phyloP scores from a whole-genome alignment of 1,140 invertebrate species.

The Harlomillsia oculata region DNA sequence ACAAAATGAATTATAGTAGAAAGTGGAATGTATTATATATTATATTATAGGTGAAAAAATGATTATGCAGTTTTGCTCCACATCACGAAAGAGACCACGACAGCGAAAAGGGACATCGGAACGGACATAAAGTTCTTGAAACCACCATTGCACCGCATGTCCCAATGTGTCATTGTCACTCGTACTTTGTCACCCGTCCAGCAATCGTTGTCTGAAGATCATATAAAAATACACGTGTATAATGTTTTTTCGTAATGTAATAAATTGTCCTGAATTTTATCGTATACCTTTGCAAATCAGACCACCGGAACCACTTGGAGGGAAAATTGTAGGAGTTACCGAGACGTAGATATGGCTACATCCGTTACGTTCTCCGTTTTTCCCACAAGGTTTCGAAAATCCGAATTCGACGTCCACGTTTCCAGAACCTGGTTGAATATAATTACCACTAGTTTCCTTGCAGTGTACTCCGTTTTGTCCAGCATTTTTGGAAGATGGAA shows the following conservation, averaged over 20 bases:
- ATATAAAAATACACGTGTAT: neutral
- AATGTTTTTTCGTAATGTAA: too few relatives aligned
- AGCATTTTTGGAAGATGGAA: conserved; percentile 10
- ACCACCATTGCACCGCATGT: conserved; percentile 21
- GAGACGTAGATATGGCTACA: conserved; percentile 27
- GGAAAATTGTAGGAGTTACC: conserved; percentile 15
- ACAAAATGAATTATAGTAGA: too few relatives aligned
- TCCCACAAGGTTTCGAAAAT: conserved; percentile 21
- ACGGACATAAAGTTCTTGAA: neutral
- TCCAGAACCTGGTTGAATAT: conserved; percentile 1
- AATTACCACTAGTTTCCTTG: conserved; percentile 23
- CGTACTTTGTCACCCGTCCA: conserved; percentile 11
- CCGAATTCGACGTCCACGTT: conserved; percentile 16
- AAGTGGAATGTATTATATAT: neutral
- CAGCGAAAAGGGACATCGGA: neutral
- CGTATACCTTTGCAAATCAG: too few relatives aligned
- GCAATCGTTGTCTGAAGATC: conserved; percentile 9
- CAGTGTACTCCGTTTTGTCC: conserved; percentile 7
- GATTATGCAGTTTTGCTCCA: conserved; percentile 1
- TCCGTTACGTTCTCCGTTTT: conserved; percentile 19
- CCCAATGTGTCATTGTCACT: conserved; percentile 29
- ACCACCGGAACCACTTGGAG: neutral
- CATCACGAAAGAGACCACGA: neutral
- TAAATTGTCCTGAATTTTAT: too few relatives aligned
- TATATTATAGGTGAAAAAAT: neutral